A percentile compares a stretch with the other conserved stretches of the same genome.
phyloP scores from a whole-genome alignment of 1,140 invertebrate genomes.

The Aphelenchoides besseyi region DNA sequence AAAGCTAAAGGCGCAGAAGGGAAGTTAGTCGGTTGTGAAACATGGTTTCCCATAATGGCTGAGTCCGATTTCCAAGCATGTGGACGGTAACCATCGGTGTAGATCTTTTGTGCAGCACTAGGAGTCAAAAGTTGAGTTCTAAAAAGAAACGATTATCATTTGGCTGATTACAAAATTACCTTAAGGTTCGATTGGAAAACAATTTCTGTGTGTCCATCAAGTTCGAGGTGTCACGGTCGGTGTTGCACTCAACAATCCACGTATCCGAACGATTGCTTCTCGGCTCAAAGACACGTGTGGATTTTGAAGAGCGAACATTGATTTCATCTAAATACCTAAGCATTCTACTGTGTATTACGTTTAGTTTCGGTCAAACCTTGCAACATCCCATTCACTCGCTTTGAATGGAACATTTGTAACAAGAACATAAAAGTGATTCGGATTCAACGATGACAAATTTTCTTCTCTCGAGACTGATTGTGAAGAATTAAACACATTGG shows the following conservation, averaged over 20 bases:
- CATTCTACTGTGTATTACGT: not conserved
- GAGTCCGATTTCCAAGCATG: too few relatives aligned
- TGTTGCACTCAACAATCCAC: constrained; percentile 5
- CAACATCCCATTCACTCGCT: not conserved
- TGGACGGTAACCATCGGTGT: not conserved
- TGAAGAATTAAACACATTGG: too few relatives aligned
- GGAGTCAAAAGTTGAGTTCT: not conserved
- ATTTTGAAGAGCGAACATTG: not conserved
- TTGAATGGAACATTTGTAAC: constrained; percentile 3
- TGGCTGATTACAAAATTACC: not conserved
- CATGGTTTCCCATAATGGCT: too few relatives aligned
- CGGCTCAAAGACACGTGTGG: not conserved
- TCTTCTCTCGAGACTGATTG: not conserved
- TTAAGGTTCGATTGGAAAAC: not conserved
- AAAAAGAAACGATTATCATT: not conserved
- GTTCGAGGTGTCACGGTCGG: not conserved
- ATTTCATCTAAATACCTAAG: constrained; percentile 1
- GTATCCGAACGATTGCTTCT: not conserved
- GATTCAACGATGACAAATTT: not conserved
- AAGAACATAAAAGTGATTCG: not conserved
- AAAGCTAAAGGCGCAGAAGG: too few relatives aligned
- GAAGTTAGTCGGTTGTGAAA: too few relatives aligned
- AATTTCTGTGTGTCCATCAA: not conserved
- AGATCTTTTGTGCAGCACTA: not conserved
- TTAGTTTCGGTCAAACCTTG: not conserved